Evolutionary conservation across 2,888 invertebrate species (phyloP).

Genomic region (Fissipunctia ypsillon): DNA sequence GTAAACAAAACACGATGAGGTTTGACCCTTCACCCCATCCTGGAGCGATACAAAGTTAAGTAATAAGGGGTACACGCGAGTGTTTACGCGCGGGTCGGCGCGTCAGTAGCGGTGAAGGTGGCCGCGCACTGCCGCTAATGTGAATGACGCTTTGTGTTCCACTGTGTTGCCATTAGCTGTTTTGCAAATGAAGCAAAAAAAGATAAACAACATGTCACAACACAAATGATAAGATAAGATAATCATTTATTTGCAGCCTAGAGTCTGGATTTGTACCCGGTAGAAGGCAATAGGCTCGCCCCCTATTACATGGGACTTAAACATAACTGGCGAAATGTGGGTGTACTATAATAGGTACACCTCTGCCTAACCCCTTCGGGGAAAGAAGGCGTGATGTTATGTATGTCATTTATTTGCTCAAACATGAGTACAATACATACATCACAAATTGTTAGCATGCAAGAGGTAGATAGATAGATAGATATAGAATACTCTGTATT

Average conservation of each 20-base stretch:
- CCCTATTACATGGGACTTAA: too few species aligned
- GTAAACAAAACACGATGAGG: slow-evolving; percentile 42
- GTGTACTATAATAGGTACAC: too few species aligned
- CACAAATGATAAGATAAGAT: background rate
- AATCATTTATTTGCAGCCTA: background rate
- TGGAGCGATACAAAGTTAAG: slow-evolving; percentile 61
- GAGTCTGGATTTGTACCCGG: too few species aligned
- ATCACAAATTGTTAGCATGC: too few species aligned
- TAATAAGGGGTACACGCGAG: slow-evolving; percentile 57
- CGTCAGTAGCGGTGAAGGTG: slow-evolving; percentile 49
- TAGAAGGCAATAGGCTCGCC: too few species aligned
- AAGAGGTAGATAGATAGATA: too few species aligned
- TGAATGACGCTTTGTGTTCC: slow-evolving; percentile 15
- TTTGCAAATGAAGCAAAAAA: slow-evolving; percentile 9
- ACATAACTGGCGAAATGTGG: too few species aligned
- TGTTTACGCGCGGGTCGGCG: slow-evolving; percentile 16
- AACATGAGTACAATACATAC: too few species aligned
- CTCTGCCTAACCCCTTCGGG: too few species aligned
- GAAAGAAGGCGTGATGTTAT: too few species aligned
- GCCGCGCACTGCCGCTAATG: slow-evolving; percentile 18
- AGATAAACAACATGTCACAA: background rate
- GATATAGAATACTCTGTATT: too few species aligned
- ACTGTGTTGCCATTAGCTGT: slow-evolving; percentile 9
- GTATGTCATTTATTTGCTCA: too few species aligned
- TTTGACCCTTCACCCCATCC: slow-evolving; percentile 37